phyloP scores from a whole-genome alignment of 2,888 invertebrate species.

The Adineta ricciae region DNA sequence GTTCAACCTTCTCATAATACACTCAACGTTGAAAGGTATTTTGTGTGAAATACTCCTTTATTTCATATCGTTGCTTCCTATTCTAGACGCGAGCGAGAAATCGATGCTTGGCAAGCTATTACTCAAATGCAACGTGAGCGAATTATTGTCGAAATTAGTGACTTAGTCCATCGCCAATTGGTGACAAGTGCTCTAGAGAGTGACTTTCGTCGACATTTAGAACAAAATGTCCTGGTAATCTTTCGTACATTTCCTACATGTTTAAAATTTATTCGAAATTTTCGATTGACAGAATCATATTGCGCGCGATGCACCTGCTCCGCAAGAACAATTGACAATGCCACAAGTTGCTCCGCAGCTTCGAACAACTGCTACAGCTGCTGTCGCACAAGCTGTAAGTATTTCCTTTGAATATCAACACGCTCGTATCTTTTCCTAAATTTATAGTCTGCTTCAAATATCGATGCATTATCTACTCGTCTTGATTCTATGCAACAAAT shows the following conservation, averaged over 20 bases:
- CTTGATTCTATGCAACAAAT: conserved; percentile 46
- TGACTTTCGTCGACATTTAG: conserved; percentile 43
- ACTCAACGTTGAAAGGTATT: background rate
- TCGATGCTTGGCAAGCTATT: background rate
- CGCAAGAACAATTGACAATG: background rate
- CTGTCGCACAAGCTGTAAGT: background rate
- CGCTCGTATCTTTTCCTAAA: background rate
- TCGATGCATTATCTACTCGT: conserved; percentile 40
- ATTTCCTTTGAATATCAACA: background rate
- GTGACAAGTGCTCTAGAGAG: conserved; percentile 44
- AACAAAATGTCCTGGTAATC: conserved; percentile 39
- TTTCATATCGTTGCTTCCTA: background rate
- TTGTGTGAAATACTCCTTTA: background rate
- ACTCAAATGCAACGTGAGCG: conserved; percentile 37
- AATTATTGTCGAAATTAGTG: conserved; percentile 46
- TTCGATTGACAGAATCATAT: background rate
- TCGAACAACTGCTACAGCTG: background rate
- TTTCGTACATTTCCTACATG: background rate
- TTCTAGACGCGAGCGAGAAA: background rate
- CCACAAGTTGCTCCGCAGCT: background rate
- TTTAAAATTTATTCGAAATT: background rate
- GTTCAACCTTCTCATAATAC: background rate
- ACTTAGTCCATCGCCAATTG: conserved; percentile 44
- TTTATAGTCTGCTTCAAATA: conserved; percentile 34
- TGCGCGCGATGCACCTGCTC: background rate